Percentiles rank a stretch among this genome's conserved stretches.
phyloP scores from a whole-genome alignment of 2,797 vertebrate genomes.

The Craterocephalus amniculus region DNA sequence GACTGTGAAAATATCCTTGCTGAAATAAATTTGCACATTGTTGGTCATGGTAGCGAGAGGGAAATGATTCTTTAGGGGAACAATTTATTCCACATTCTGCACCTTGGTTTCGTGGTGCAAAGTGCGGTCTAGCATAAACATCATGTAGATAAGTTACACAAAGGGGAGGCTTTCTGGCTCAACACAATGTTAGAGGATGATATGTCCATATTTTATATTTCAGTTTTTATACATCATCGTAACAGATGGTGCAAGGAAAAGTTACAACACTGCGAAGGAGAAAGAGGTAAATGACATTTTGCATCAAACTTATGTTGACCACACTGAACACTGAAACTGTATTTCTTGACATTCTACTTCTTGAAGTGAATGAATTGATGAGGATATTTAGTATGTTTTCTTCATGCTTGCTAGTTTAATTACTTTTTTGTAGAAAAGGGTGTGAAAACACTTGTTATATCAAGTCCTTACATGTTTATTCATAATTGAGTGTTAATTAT shows the following conservation, averaged over 20 bases:
- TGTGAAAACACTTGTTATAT: background rate
- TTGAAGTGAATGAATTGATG: too few relatives aligned
- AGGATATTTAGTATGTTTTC: slow-evolving; percentile 1
- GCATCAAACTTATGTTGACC: too few relatives aligned
- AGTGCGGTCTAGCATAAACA: slow-evolving; percentile 59
- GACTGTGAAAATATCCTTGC: slow-evolving; percentile 25
- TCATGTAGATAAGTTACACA: slow-evolving; percentile 53
- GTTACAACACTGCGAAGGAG: slow-evolving; percentile 13
- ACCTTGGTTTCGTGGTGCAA: slow-evolving; percentile 36
- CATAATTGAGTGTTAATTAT: too few relatives aligned
- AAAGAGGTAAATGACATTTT: too few relatives aligned
- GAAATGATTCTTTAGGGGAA: slow-evolving; percentile 46
- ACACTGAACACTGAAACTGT: too few relatives aligned
- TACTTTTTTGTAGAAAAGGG: background rate
- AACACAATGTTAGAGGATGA: too few relatives aligned
- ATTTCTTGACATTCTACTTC: too few relatives aligned
- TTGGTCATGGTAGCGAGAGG: slow-evolving; percentile 39
- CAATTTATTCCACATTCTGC: slow-evolving; percentile 56
- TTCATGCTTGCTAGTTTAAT: background rate
- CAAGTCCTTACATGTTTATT: too few relatives aligned
- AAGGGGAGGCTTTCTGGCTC: slow-evolving; percentile 20
- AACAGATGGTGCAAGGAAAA: background rate
- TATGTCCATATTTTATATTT: background rate
- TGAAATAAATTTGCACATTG: slow-evolving; percentile 24
- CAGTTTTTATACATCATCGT: background rate